phyloP scores from a whole-genome alignment of 2,888 invertebrate species.

The Fragum fragum region DNA sequence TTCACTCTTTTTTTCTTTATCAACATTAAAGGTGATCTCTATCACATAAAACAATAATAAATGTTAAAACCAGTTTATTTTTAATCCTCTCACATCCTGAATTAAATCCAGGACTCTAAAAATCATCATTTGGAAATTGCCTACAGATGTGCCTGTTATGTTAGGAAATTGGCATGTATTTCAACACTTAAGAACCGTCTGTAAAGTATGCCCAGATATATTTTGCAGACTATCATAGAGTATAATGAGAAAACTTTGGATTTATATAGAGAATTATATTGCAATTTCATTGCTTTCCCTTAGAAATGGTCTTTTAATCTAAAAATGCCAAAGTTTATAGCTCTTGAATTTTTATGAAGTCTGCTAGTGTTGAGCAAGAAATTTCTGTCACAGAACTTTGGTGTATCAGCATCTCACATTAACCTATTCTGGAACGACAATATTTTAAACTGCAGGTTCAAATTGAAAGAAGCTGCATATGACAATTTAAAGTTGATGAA shows the following conservation, averaged over 20 bases:
- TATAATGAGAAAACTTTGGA: background rate
- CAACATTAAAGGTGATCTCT: conserved; percentile 11
- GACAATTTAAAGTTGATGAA: no score
- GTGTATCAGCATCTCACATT: no score
- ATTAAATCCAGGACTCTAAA: conserved; percentile 7
- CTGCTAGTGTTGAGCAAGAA: no score
- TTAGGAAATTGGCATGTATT: conserved; percentile 26
- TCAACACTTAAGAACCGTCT: conserved; percentile 20
- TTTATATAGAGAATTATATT: background rate
- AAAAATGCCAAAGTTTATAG: background rate
- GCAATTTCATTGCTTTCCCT: background rate
- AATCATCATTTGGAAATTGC: conserved; percentile 1
- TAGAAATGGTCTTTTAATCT: background rate
- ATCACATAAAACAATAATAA: conserved; percentile 16
- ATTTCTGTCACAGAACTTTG: no score
- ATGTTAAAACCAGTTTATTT: conserved; percentile 22
- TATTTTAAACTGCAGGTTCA: no score
- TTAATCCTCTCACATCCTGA: conserved; percentile 9
- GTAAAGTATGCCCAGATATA: conserved; percentile 12
- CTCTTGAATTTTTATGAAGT: no score
- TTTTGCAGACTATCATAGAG: conserved; percentile 11
- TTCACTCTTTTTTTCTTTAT: background rate
- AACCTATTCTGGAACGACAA: no score
- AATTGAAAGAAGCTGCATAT: no score
- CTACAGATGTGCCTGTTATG: conserved; percentile 24